These are phyloP conservation scores for Tenebrosternarchus preto DNA, from an alignment of 2,113 vertebrate genomes.

Conservation along the genomic window DNA sequence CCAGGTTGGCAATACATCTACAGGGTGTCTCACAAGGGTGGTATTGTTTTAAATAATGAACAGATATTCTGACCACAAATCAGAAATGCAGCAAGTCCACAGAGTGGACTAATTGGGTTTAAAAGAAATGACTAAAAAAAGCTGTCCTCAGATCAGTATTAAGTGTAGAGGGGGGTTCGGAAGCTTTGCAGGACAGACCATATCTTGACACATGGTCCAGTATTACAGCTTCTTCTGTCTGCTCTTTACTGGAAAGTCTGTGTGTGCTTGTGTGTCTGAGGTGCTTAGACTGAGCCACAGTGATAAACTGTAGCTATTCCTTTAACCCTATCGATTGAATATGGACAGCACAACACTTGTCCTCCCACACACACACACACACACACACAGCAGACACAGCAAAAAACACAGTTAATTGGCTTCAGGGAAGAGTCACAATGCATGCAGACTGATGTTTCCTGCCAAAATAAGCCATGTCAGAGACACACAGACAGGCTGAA, in stretches of 20 bases:
- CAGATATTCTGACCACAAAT: conserved; percentile 21
- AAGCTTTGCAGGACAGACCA: conserved; percentile 19
- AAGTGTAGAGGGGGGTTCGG: conserved; percentile 25
- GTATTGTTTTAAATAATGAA: conserved; percentile 26
- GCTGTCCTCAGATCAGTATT: conserved; percentile 34
- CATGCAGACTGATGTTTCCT: conserved; percentile 27
- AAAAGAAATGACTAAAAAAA: conserved; percentile 33
- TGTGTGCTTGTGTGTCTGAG: neutral
- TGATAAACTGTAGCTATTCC: conserved; percentile 33
- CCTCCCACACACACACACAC: neutral
- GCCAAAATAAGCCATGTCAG: conserved; percentile 31
- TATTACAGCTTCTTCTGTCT: neutral
- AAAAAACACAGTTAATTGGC: conserved; percentile 23
- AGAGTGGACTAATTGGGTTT: conserved; percentile 33
- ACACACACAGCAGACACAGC: neutral
- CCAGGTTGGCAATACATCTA: conserved; percentile 15
- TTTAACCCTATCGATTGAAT: conserved; percentile 14
- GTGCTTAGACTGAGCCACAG: neutral
- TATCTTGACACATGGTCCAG: conserved; percentile 17
- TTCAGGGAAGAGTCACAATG: conserved; percentile 25
- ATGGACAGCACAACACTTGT: conserved; percentile 22
- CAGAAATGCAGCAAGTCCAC: conserved; percentile 41
- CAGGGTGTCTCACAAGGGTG: neutral
- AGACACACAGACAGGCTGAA: conserved; percentile 3
- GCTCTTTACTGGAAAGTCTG: neutral